A percentile compares a stretch with the other conserved stretches of the same genome.
These are phyloP conservation scores for Drosophila repleta DNA, from an alignment of 1,140 invertebrate genomes.

Conservation along the genomic window DNA sequence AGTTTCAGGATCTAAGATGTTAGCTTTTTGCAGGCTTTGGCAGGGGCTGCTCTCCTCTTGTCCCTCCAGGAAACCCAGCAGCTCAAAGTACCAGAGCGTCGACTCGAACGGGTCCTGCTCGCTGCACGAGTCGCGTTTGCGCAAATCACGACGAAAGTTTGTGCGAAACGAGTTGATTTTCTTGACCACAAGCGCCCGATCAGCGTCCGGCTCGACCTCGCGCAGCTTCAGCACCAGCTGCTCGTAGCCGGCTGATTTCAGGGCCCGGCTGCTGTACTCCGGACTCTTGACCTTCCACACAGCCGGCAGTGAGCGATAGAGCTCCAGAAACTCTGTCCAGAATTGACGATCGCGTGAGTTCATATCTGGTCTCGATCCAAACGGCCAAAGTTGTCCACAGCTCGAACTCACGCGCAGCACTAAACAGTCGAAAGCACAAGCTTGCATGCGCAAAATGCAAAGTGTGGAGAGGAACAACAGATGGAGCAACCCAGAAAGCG, in stretches of 20 bases:
- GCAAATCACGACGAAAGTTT: constrained; percentile 71
- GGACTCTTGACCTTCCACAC: constrained; percentile 75
- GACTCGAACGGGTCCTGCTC: constrained; percentile 52
- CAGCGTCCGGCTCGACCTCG: constrained; percentile 72
- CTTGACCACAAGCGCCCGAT: constrained; percentile 62
- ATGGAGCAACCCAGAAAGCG: constrained; percentile 4
- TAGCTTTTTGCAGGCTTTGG: background rate
- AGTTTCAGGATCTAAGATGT: background rate
- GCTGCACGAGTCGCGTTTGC: constrained; percentile 28
- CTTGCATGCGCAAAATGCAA: constrained; percentile 59
- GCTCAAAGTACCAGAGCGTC: constrained; percentile 74
- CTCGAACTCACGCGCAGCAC: constrained; percentile 34
- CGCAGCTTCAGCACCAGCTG: constrained; percentile 63
- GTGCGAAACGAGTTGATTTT: constrained; percentile 82
- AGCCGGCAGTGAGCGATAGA: constrained; percentile 72
- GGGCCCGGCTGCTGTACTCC: constrained; percentile 61
- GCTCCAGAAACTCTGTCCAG: constrained; percentile 73
- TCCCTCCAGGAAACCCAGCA: constrained; percentile 60
- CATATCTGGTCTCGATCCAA: constrained; percentile 11
- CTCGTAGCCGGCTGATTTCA: constrained; percentile 62
- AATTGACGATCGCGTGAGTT: constrained; percentile 54
- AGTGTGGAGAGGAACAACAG: constrained; percentile 12
- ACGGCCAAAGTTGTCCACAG: constrained; percentile 17
- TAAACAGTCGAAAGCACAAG: constrained; percentile 43
- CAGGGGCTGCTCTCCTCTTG: constrained; percentile 26